Evolutionary conservation across 2,888 invertebrate species (phyloP).

Genomic region (Hypsopygia costalis): DNA sequence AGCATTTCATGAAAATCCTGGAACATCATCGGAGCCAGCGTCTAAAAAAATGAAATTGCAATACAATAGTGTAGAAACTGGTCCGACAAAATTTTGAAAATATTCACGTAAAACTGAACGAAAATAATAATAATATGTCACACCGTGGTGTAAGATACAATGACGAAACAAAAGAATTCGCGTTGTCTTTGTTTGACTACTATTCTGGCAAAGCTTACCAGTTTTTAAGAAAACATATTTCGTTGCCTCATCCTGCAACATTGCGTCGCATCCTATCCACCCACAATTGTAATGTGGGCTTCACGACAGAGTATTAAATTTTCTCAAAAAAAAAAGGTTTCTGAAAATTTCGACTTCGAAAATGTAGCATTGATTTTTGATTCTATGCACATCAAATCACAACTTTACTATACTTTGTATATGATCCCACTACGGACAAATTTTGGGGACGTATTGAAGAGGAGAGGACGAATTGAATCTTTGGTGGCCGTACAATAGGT

Average conservation of each 20-base stretch:
- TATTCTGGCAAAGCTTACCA: conserved; percentile 14
- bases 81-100: conserved; percentile 13
- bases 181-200: conserved; percentile 14
- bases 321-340: background rate
- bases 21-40: too few species aligned
- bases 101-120: too few species aligned
- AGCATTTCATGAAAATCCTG: too few species aligned
- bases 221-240: conserved; percentile 12
- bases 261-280: conserved; percentile 2
- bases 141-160: conserved; percentile 9
- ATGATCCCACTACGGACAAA: too few species aligned
- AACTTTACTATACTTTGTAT: too few species aligned
- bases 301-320: conserved; percentile 3
- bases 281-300: conserved; percentile 3
- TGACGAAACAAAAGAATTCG: conserved; percentile 7
- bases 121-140: too few species aligned
- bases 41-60: too few species aligned
- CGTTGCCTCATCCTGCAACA: conserved; percentile 12
- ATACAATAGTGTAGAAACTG: conserved; percentile 1
- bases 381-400: background rate
- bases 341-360: background rate
- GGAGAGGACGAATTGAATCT: too few species aligned
- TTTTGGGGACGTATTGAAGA: too few species aligned
- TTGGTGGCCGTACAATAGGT: too few species aligned
- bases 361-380: background rate